Conservation (phyloP, 2,797 vertebrate genomes). For the Anguilla anguilla region DNA sequence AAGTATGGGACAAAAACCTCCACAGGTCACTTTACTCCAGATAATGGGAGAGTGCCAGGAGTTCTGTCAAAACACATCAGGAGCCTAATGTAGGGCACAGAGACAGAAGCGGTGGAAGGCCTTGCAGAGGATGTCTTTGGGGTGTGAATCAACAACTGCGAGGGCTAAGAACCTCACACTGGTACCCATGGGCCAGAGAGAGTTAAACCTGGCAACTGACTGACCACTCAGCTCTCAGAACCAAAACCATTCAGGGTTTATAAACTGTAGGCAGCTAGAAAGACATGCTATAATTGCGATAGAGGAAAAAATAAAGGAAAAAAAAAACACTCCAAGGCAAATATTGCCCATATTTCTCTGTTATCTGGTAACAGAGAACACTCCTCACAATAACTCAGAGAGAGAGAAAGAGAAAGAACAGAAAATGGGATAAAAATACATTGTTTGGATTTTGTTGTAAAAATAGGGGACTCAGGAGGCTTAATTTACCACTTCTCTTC, state of each 20-base stretch:
- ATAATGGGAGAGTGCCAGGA: conserved; percentile 18
- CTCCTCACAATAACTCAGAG: not conserved
- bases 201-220: not conserved
- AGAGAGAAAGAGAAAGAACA: not conserved
- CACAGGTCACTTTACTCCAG: conserved; percentile 44
- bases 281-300: not conserved
- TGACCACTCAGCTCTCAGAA: not conserved
- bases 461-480: conserved; percentile 16
- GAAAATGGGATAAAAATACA: conserved; percentile 13
- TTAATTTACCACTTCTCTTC: conserved; percentile 1
- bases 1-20: conserved; percentile 49
- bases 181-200: not conserved
- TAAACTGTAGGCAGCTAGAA: conserved; percentile 36
- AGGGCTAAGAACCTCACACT: not conserved
- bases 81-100: conserved; percentile 14
- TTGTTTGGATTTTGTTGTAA: conserved; percentile 2
- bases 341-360: conserved; percentile 81
- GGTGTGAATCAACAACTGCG: not conserved
- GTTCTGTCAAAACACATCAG: conserved; percentile 10
- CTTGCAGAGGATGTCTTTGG: conserved; percentile 54
- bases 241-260: not conserved
- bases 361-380: conserved; percentile 72
- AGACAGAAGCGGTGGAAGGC: not conserved
- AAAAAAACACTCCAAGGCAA: conserved; percentile 65
- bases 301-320: not conserved